Evolutionary conservation across 2,113 vertebrate genomes (phyloP).

Genomic region (Peromyscus maniculatus): DNA sequence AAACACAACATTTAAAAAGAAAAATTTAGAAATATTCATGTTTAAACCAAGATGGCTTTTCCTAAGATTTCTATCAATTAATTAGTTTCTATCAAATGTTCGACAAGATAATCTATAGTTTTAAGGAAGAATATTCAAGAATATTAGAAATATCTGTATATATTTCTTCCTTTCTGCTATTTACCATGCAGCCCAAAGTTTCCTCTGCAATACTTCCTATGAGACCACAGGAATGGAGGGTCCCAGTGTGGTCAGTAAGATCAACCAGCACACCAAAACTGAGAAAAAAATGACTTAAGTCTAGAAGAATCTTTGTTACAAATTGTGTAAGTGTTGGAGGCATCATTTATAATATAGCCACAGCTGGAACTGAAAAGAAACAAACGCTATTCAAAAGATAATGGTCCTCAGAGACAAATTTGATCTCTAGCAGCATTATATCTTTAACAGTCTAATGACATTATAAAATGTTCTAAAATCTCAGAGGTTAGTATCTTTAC

Average conservation of each 20-base stretch:
- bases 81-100: slow-evolving; percentile 54
- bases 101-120: slow-evolving; percentile 54
- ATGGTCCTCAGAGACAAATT: background rate
- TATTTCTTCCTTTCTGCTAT: slow-evolving; percentile 62
- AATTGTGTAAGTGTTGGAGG: slow-evolving; percentile 87
- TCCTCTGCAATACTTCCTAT: slow-evolving; percentile 92
- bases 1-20: background rate
- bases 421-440: background rate
- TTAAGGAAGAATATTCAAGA: background rate
- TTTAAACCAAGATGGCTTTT: slow-evolving; percentile 50
- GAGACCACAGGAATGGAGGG: slow-evolving; percentile 91
- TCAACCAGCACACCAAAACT: slow-evolving; percentile 94
- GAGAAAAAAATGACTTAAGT: slow-evolving; percentile 78
- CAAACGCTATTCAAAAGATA: slow-evolving; percentile 9
- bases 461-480: background rate
- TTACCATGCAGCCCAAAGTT: slow-evolving; percentile 92
- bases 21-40: background rate
- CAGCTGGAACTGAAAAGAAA: slow-evolving; percentile 90
- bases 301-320: slow-evolving; percentile 86
- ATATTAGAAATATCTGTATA: slow-evolving; percentile 60
- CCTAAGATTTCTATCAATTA: slow-evolving; percentile 5
- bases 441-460: background rate
- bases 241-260: slow-evolving; percentile 95
- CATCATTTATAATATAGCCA: slow-evolving; percentile 88
- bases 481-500: background rate